These are phyloP conservation scores for Aphelenchoides besseyi DNA, from an alignment of 1,140 invertebrate species.

Conservation along the genomic window DNA sequence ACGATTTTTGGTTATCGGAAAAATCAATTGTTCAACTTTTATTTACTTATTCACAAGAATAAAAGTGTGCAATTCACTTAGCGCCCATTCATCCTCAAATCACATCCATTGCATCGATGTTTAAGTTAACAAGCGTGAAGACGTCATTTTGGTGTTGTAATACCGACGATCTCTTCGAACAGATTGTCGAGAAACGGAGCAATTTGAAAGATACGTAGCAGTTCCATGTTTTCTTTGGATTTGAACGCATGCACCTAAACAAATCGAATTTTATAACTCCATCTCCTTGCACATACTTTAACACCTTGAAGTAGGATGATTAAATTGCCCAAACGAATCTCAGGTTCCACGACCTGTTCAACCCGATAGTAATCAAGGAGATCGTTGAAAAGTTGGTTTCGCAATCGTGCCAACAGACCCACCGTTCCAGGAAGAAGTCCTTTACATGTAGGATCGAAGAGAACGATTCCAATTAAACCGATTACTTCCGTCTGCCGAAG, in stretches of 20 bases:
- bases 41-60: too few species aligned
- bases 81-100: too few species aligned
- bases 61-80: too few species aligned
- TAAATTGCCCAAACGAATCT: slow-evolving; percentile 29
- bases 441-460: slow-evolving; percentile 25
- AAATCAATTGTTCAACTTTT: too few species aligned
- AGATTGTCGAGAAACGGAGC: slow-evolving; percentile 24
- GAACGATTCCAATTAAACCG: slow-evolving; percentile 27
- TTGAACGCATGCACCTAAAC: slow-evolving; percentile 30
- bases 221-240: slow-evolving; percentile 33
- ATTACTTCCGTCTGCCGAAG: slow-evolving; percentile 20
- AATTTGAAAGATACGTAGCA: slow-evolving; percentile 32
- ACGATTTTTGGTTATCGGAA: too few species aligned
- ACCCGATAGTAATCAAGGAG: slow-evolving; percentile 20
- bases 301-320: slow-evolving; percentile 31
- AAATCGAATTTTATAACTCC: not conserved
- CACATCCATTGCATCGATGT: too few species aligned
- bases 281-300: slow-evolving; percentile 21
- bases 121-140: too few species aligned
- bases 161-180: slow-evolving; percentile 32
- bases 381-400: slow-evolving; percentile 33
- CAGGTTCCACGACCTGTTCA: slow-evolving; percentile 25
- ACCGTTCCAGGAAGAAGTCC: slow-evolving; percentile 11
- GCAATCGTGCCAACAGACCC: not conserved
- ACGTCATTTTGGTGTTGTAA: not conserved